These are phyloP conservation scores for Micromesistius poutassou DNA, from an alignment of 2,797 vertebrate genomes.

Conservation along the genomic window DNA sequence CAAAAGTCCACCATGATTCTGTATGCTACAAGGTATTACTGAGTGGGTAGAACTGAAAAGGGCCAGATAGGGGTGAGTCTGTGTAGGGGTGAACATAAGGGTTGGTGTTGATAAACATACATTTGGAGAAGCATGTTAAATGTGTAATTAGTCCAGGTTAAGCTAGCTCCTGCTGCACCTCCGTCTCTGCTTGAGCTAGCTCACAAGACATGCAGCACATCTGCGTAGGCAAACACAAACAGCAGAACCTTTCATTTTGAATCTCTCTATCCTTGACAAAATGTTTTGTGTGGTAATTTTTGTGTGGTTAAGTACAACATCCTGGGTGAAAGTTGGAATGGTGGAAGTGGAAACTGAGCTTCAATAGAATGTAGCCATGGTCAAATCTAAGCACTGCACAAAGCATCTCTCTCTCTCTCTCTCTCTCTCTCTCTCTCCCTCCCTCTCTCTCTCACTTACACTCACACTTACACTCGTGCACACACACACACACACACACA, in stretches of 20 bases:
- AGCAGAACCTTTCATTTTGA: background rate
- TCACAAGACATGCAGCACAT: background rate
- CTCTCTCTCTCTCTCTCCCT: background rate
- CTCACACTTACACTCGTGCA: background rate
- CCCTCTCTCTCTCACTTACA: background rate
- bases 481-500: conserved; percentile 10
- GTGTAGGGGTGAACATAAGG: too few species aligned
- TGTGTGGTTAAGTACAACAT: conserved; percentile 35
- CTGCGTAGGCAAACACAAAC: background rate
- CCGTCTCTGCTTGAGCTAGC: too few species aligned
- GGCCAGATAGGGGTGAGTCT: too few species aligned
- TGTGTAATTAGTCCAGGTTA: too few species aligned
- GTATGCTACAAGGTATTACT: conserved; percentile 38
- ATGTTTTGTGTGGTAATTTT: too few species aligned
- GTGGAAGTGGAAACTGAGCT: conserved; percentile 12
- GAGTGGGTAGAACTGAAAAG: background rate
- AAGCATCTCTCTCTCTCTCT: conserved; percentile 1
- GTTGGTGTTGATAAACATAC: too few species aligned
- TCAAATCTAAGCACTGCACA: conserved; percentile 21
- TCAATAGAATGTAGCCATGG: conserved; percentile 24
- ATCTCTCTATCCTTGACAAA: conserved; percentile 20
- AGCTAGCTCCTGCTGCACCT: too few species aligned
- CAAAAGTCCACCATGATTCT: conserved; percentile 31
- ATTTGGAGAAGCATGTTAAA: too few species aligned
- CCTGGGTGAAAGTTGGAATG: conserved; percentile 28